These are phyloP conservation scores for Hydrocynus forskahlii DNA, from an alignment of 2,797 vertebrate species.

Conservation along the genomic window DNA sequence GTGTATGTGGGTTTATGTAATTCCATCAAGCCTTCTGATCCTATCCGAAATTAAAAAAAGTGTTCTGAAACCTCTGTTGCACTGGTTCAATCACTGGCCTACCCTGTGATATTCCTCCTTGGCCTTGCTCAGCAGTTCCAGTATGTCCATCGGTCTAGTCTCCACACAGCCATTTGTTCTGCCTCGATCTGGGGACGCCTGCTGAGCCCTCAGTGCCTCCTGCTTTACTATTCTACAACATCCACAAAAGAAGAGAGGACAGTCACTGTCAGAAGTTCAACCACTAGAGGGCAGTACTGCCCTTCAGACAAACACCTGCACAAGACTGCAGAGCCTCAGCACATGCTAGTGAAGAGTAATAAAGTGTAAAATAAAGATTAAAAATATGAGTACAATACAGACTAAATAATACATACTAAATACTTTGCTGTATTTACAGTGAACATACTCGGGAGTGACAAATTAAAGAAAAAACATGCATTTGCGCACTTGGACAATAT, in stretches of 20 bases:
- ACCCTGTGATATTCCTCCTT: constrained; percentile 96
- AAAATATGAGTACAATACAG: not conserved
- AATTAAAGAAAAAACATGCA: no score
- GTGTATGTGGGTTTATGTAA: no score
- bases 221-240: constrained; percentile 88
- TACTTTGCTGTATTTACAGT: no score
- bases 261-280: not conserved
- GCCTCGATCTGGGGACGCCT: constrained; percentile 78
- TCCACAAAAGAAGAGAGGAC: not conserved
- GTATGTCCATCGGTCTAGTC: constrained; percentile 87
- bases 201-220: constrained; percentile 85
- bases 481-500: no score
- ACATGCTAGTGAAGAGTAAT: not conserved
- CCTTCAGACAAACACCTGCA: not conserved
- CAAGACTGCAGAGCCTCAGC: not conserved
- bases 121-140: constrained; percentile 96
- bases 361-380: no score
- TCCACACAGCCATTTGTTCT: constrained; percentile 84
- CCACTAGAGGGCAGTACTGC: constrained; percentile 30
- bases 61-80: not conserved
- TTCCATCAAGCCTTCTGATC: no score
- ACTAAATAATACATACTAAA: no score
- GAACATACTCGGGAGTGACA: no score
- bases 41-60: no score
- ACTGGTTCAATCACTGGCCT: constrained; percentile 40